A percentile compares a stretch with the other conserved stretches of the same genome.
Evolutionary conservation across 2,113 vertebrate genomes (phyloP).

Genomic region (Pithys albifrons): DNA sequence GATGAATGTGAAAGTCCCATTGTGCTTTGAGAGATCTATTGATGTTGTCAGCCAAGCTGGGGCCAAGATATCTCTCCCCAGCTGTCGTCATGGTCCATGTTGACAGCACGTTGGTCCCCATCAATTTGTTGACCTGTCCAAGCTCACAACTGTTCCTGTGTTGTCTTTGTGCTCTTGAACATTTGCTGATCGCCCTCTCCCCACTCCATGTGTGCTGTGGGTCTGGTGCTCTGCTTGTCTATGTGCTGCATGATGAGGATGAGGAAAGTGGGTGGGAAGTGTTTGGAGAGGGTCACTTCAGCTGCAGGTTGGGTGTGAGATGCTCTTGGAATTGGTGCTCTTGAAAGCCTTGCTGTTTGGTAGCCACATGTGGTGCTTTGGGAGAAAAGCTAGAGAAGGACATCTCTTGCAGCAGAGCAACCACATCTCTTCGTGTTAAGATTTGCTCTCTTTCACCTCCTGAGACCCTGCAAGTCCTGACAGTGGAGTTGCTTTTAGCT

Average conservation of each 20-base stretch:
- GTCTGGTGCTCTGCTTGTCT: not conserved
- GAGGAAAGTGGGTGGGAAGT: not conserved
- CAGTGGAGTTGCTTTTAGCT: not conserved
- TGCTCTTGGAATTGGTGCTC: not conserved
- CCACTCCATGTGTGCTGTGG: fast-evolving
- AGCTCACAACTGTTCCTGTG: not conserved
- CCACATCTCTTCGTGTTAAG: not conserved
- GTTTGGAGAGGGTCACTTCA: not conserved
- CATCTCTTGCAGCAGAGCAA: not conserved
- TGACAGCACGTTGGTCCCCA: fast-evolving
- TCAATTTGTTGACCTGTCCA: not conserved
- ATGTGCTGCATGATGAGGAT: not conserved
- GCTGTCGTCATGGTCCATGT: not conserved
- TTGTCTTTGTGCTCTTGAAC: not conserved
- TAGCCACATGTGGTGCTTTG: not conserved
- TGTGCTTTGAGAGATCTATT: not conserved
- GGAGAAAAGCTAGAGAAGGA: not conserved
- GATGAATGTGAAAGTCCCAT: not conserved
- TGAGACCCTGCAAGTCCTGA: not conserved
- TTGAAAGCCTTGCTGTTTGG: not conserved
- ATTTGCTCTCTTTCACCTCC: not conserved
- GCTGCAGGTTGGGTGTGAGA: not conserved
- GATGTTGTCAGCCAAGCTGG: not conserved
- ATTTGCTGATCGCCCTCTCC: fast-evolving
- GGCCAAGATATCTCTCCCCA: not conserved